These are phyloP conservation scores for Myotis lucifugus DNA, from an alignment of 2,113 vertebrate species.

Conservation along the genomic window DNA sequence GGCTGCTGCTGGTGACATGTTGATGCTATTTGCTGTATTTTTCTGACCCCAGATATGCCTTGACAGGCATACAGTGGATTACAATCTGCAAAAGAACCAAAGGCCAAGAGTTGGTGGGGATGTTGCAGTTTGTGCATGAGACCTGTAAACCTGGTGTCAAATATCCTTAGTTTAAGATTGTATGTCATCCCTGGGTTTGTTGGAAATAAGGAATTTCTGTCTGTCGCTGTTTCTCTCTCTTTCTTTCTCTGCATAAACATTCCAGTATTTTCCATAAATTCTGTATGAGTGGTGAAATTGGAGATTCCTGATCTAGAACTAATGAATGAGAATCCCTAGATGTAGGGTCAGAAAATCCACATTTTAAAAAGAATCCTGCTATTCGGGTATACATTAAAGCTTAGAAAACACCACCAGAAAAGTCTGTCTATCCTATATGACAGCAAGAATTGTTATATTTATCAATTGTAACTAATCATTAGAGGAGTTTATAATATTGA, in stretches of 20 bases:
- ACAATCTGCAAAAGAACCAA: constrained; percentile 16
- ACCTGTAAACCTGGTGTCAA: background rate
- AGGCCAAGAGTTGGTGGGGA: background rate
- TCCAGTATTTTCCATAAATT: background rate
- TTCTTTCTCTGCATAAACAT: background rate
- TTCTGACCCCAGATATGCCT: constrained; percentile 4
- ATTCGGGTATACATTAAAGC: background rate
- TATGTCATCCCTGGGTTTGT: background rate
- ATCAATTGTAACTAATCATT: background rate
- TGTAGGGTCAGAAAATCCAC: background rate
- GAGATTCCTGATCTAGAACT: background rate
- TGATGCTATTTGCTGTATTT: constrained; percentile 7
- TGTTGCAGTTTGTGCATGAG: background rate
- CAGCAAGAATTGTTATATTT: background rate
- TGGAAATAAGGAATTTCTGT: background rate
- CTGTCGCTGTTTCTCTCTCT: background rate
- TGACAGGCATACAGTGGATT: background rate
- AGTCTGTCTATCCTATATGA: background rate
- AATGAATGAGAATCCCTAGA: background rate
- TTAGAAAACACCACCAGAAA: background rate
- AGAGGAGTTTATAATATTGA: background rate
- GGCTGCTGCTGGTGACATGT: constrained; percentile 3
- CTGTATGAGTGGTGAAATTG: background rate
- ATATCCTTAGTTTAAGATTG: constrained; percentile 8
- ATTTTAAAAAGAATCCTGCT: background rate